Evolutionary conservation across 2,113 vertebrate species (phyloP).

Genomic region (Isurus oxyrinchus): DNA sequence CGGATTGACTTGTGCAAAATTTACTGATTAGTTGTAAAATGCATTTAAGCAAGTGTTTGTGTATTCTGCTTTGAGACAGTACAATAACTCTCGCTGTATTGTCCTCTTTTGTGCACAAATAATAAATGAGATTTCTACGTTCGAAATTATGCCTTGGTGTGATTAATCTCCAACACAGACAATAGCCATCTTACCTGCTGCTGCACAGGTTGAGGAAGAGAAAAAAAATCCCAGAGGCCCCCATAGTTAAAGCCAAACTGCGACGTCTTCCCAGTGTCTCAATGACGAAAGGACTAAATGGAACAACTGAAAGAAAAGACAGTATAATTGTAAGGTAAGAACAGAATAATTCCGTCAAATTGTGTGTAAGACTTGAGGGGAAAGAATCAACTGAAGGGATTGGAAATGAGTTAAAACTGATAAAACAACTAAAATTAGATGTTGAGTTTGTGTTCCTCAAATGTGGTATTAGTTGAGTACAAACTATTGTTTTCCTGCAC

Average conservation of each 20-base stretch:
- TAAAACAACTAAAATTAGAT: not conserved
- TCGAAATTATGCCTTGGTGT: too few relatives aligned
- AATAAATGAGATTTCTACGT: too few relatives aligned
- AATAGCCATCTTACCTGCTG: slow-evolving; percentile 62
- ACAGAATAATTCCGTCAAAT: not conserved
- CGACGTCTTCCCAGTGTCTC: slow-evolving; percentile 72
- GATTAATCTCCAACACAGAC: too few relatives aligned
- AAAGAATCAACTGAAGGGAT: not conserved
- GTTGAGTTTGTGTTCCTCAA: not conserved
- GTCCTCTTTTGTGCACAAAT: too few relatives aligned
- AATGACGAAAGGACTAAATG: slow-evolving; percentile 76
- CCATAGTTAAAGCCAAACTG: slow-evolving; percentile 72
- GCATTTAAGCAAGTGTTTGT: too few relatives aligned
- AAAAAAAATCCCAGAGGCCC: slow-evolving; percentile 71
- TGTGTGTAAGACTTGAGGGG: too few relatives aligned
- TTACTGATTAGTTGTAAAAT: too few relatives aligned
- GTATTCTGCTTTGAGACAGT: too few relatives aligned
- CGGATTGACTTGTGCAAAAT: too few relatives aligned
- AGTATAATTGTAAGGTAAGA: too few relatives aligned
- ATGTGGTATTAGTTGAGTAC: not conserved
- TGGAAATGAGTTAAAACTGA: not conserved
- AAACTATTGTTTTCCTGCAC: not conserved
- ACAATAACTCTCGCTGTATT: too few relatives aligned
- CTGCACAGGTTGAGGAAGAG: slow-evolving; percentile 81
- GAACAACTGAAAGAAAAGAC: slow-evolving; percentile 64